Conservation (phyloP, 2,888 invertebrate genomes). For the Platypus cylindrus region DNA sequence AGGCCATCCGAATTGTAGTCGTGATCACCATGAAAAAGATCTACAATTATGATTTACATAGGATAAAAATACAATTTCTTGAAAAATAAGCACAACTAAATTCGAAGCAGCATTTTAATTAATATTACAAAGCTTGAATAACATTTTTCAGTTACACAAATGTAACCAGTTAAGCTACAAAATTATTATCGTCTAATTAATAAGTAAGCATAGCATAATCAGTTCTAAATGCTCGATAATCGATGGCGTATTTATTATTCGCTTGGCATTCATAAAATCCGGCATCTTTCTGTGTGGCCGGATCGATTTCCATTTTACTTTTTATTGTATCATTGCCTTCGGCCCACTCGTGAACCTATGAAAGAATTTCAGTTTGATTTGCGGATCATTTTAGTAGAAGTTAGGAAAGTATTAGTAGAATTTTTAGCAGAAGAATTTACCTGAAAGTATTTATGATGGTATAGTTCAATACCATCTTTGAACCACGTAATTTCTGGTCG, state of each 20-base stretch:
- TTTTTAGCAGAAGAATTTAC: conserved; percentile 29
- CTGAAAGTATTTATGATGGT: conserved; percentile 56
- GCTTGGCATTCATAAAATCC: conserved; percentile 62
- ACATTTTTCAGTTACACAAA: too few relatives aligned
- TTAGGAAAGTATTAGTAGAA: too few relatives aligned
- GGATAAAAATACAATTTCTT: too few relatives aligned
- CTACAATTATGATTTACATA: too few relatives aligned
- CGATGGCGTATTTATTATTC: conserved; percentile 57
- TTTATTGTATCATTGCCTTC: conserved; percentile 51
- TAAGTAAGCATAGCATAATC: conserved; percentile 46
- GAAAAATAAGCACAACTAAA: too few relatives aligned
- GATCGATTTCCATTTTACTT: conserved; percentile 63
- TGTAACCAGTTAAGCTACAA: too few relatives aligned
- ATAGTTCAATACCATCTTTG: conserved; percentile 65
- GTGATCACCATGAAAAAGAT: too few relatives aligned
- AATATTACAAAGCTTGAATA: too few relatives aligned
- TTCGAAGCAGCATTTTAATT: too few relatives aligned
- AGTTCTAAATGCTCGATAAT: conserved; percentile 53
- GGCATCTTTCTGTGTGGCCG: conserved; percentile 58
- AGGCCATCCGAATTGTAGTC: too few relatives aligned
- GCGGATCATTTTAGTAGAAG: too few relatives aligned
- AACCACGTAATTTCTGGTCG: conserved; percentile 66
- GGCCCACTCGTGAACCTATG: conserved; percentile 53
- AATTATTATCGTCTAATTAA: conserved; percentile 19
- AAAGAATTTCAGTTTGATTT: conserved; percentile 1